Conservation (phyloP, 1,140 invertebrate genomes). For the Drosophila pallidifrons region DNA sequence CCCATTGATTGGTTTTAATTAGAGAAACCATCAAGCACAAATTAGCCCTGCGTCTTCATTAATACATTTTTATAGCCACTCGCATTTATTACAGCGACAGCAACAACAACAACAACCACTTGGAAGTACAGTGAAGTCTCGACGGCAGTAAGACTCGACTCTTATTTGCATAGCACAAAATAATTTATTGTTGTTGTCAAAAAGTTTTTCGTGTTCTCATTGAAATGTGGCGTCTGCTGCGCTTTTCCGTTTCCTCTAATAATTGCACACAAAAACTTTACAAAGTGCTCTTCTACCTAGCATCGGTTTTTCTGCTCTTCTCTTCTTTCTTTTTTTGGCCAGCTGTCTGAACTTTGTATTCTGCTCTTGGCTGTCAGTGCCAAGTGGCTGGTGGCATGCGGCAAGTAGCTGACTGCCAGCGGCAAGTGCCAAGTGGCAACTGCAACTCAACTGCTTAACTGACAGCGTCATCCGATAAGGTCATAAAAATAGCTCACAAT, state of each 20-base stretch:
- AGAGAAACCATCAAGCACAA: conserved; percentile 79
- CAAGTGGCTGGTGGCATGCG: neutral
- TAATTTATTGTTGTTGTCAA: conserved; percentile 61
- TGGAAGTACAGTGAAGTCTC: neutral
- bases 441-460: conserved; percentile 44
- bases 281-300: conserved; percentile 1
- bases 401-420: conserved; percentile 5
- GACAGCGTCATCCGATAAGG: conserved; percentile 39
- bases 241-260: conserved; percentile 66
- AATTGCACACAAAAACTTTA: conserved; percentile 61
- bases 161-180: conserved; percentile 46
- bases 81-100: conserved; percentile 26
- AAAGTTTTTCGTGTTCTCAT: conserved; percentile 51
- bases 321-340: neutral
- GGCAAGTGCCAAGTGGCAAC: conserved; percentile 27
- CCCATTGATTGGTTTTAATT: conserved; percentile 81
- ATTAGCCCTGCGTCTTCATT: conserved; percentile 77
- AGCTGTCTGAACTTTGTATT: conserved; percentile 42
- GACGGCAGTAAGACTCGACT: neutral
- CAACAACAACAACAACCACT: neutral
- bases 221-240: conserved; percentile 60
- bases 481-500: conserved; percentile 40
- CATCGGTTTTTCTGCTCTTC: conserved; percentile 1
- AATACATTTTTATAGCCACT: conserved; percentile 67
- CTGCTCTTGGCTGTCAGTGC: conserved; percentile 17